Evolutionary conservation across 2,113 vertebrate species (phyloP).

Genomic region (Pygoscelis antarcticus): DNA sequence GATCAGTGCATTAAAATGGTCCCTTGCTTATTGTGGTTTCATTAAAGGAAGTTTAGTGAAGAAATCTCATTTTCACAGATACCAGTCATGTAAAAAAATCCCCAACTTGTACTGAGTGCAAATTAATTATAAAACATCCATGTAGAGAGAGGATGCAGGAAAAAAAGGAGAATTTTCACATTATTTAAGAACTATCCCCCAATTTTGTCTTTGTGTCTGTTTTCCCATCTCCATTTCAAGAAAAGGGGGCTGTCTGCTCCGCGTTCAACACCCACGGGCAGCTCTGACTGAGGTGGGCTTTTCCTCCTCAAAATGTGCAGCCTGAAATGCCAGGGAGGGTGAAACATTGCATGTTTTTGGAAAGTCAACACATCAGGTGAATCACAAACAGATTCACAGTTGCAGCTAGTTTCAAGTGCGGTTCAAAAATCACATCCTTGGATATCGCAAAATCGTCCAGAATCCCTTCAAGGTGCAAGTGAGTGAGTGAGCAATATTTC

Average conservation of each 20-base stretch:
- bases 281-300: neutral
- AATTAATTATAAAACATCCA: constrained; percentile 31
- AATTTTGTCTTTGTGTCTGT: neutral
- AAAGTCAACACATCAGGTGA: neutral
- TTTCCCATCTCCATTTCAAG: neutral
- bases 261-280: neutral
- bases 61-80: constrained; percentile 58
- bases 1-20: neutral
- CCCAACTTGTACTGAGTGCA: neutral
- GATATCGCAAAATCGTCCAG: accelerated
- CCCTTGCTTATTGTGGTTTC: neutral
- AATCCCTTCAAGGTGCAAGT: neutral
- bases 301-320: neutral
- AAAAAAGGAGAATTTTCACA: neutral
- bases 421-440: accelerated
- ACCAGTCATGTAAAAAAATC: constrained; percentile 47
- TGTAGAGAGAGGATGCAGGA: neutral
- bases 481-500: accelerated
- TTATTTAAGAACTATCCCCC: neutral
- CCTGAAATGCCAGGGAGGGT: neutral
- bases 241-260: neutral
- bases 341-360: neutral
- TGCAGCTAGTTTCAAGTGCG: accelerated
- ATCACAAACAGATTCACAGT: neutral
- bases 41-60: constrained; percentile 34